These are phyloP conservation scores for Agonopterix heracliana DNA, from an alignment of 2,888 invertebrate genomes.

Conservation along the genomic window DNA sequence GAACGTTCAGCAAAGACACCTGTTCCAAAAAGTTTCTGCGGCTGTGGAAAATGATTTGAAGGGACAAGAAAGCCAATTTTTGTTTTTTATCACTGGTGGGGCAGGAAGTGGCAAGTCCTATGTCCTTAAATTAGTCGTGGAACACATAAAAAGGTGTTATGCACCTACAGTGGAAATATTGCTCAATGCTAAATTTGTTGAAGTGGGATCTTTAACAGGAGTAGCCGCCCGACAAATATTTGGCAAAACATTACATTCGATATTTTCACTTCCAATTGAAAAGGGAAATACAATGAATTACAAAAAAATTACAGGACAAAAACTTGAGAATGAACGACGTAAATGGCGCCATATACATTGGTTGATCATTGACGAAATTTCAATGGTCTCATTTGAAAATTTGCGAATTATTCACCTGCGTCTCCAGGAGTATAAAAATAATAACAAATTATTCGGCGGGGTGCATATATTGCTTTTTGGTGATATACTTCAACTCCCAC, in stretches of 20 bases:
- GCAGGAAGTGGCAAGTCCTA: constrained; percentile 24
- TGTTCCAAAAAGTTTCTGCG: too few relatives aligned
- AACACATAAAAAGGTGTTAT: constrained; percentile 23
- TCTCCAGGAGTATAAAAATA: constrained; percentile 19
- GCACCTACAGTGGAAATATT: constrained; percentile 14
- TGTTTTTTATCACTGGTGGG: constrained; percentile 30
- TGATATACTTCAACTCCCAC: constrained; percentile 26
- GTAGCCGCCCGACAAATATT: constrained; percentile 19
- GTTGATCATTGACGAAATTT: constrained; percentile 26
- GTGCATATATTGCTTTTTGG: constrained; percentile 21
- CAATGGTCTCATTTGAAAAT: constrained; percentile 12
- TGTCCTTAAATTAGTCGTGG: constrained; percentile 24
- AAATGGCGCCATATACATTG: constrained; percentile 25
- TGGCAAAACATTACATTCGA: constrained; percentile 10
- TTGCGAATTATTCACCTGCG: constrained; percentile 16
- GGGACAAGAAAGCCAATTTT: too few relatives aligned
- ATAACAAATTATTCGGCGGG: constrained; percentile 17
- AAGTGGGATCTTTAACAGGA: constrained; percentile 19
- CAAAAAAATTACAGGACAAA: constrained; percentile 15
- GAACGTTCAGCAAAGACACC: too few relatives aligned
- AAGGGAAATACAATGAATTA: constrained; percentile 16
- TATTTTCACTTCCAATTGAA: constrained; percentile 20
- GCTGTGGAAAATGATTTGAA: too few relatives aligned
- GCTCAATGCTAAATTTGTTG: constrained; percentile 18
- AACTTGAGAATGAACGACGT: constrained; percentile 17